Percentiles rank a stretch among this genome's conserved stretches.
phyloP scores from a whole-genome alignment of 2,888 invertebrate species.

The Diaprepes abbreviatus region DNA sequence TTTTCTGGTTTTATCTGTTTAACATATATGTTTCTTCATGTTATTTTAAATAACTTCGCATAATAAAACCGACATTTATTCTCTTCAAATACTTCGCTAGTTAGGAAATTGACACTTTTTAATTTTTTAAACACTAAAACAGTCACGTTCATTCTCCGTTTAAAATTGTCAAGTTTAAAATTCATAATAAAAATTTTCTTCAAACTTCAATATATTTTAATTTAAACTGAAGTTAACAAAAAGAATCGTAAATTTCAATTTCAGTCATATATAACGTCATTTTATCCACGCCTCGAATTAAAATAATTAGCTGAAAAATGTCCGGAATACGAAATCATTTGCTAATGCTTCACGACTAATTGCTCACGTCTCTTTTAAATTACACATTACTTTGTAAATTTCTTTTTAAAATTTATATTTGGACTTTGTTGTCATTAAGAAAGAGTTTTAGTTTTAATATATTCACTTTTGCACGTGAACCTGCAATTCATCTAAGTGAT shows the following conservation, averaged over 20 bases:
- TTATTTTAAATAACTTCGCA: no score
- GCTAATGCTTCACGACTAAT: slow-evolving; percentile 54
- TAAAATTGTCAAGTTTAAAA: no score
- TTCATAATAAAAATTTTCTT: no score
- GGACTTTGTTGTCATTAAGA: slow-evolving; percentile 4
- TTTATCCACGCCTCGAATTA: slow-evolving; percentile 27
- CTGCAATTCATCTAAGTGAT: neutral
- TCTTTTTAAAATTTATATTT: slow-evolving; percentile 24
- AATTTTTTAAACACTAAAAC: no score
- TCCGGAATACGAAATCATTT: slow-evolving; percentile 51
- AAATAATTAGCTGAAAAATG: slow-evolving; percentile 47
- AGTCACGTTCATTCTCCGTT: no score
- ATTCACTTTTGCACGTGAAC: neutral
- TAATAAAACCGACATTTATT: no score
- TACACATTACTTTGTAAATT: slow-evolving; percentile 33
- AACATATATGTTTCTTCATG: no score
- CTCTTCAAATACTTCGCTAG: no score
- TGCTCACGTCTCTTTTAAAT: slow-evolving; percentile 55
- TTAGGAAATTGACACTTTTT: no score
- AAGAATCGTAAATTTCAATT: slow-evolving; percentile 29
- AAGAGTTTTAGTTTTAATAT: slow-evolving; percentile 1
- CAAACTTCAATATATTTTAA: slow-evolving; percentile 7
- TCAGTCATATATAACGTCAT: slow-evolving; percentile 24
- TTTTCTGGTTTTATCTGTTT: no score
- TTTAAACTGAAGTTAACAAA: slow-evolving; percentile 14